Percentiles rank a stretch among this genome's conserved stretches.
Conservation (phyloP, 2,113 vertebrate species). For the Rhinolophus sinicus region DNA sequence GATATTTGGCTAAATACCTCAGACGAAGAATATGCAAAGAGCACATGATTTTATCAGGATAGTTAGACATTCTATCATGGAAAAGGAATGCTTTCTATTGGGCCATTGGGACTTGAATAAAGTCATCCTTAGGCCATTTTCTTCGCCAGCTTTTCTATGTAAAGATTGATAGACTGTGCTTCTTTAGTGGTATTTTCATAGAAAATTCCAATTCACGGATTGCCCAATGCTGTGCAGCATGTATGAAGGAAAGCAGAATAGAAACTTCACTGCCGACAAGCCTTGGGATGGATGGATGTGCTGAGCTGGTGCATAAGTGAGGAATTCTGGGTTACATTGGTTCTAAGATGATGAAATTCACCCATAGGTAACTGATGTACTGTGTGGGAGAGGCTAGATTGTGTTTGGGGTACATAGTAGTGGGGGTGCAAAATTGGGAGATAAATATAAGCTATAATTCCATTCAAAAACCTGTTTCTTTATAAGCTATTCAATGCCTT, state of each 20-base stretch:
- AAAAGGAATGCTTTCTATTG: constrained; percentile 18
- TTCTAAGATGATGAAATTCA: neutral
- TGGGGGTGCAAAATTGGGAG: neutral
- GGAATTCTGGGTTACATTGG: neutral
- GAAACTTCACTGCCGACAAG: neutral
- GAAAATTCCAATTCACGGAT: neutral
- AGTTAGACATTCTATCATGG: neutral
- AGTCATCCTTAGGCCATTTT: neutral
- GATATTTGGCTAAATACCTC: neutral
- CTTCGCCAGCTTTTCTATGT: neutral
- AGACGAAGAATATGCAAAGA: neutral
- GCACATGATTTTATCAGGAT: neutral
- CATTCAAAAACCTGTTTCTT: constrained; percentile 29
- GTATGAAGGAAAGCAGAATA: neutral
- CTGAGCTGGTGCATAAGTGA: neutral
- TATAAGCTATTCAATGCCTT: neutral
- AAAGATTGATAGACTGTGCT: neutral
- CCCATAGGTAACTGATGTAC: neutral
- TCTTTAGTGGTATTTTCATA: neutral
- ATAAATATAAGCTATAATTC: neutral
- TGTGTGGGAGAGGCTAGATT: neutral
- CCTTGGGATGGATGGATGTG: neutral
- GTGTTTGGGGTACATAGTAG: neutral
- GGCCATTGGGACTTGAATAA: neutral
- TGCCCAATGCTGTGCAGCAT: neutral